Base-by-base conservation (phyloP, 1,140 invertebrate species). In the Dinothrombium tinctorium region DNA sequence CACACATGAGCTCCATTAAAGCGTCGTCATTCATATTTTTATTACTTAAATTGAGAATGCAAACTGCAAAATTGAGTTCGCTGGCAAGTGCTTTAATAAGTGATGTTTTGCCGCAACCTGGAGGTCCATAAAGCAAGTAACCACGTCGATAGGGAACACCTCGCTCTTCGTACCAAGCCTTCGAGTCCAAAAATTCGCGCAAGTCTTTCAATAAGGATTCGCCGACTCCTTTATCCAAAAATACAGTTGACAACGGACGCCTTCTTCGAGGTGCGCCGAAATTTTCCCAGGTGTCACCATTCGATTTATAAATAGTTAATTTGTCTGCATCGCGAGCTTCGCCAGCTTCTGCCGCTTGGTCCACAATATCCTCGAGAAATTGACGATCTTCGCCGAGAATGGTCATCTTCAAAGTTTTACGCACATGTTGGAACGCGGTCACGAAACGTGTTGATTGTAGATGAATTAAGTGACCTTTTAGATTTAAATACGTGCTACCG, bases 91-190 rank as follows among this genome's bases (percentile, higher is more conserved):
- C 84, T 47, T 77, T 87, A 44, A 96, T 96, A 53, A 82, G 95
- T 25, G 86, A 94, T 2, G 84, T 92, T 68, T 96, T 96, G 11
- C 90, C 89, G 66, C 87, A 95, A 11, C 39, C 94, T 3, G 92
- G 90, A n/a, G 90, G 90, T 1, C 92, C 92, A 62, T 95, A 67
- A 0, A 96, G 59, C 19, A 98, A 64, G 62, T 99, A 99, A 2
- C 87, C 71, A 49, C 69, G 51, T 43, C 71, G 53, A 52, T 72
- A 72, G n/a, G 70, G 70, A 23, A 72, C 65, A 8, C 74, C 89
- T 62, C 89, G 61, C 35, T 90, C 74, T 35, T 70, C 74, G 55
- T 95, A 98, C 94, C 94, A 98, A 43, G 72, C 55, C 1, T 82
- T 73, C 59, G 76, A 89, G 22, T 66, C 57, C 37, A 92, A 83